Percentiles rank a stretch among this genome's conserved stretches.
phyloP scores from a whole-genome alignment of 53 echinoderm and acorn worm species.

The Holothuria leucospilota region DNA sequence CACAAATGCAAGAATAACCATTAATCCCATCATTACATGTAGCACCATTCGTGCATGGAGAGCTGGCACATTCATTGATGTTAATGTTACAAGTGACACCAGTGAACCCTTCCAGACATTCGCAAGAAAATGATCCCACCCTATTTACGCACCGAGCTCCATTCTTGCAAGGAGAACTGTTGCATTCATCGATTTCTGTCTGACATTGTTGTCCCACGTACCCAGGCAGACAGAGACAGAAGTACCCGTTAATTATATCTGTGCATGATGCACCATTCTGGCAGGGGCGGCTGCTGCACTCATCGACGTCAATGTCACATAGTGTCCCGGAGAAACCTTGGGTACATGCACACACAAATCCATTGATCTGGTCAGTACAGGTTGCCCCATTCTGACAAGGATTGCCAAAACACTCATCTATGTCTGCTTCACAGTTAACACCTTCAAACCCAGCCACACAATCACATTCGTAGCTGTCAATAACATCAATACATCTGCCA shows the following conservation, averaged over 20 bases:
- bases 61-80: slow-evolving; percentile 56
- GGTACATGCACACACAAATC: slow-evolving; percentile 69
- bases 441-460: slow-evolving; percentile 72
- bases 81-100: slow-evolving; percentile 19
- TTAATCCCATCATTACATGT: slow-evolving; percentile 22
- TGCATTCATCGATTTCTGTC: slow-evolving; percentile 27
- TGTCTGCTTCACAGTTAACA: slow-evolving; percentile 66
- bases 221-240: background rate
- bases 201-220: slow-evolving; percentile 7
- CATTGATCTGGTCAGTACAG: slow-evolving; percentile 56
- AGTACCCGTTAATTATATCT: slow-evolving; percentile 42
- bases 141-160: slow-evolving; percentile 32
- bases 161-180: slow-evolving; percentile 46
- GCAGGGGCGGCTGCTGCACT: slow-evolving; percentile 80
- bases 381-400: slow-evolving; percentile 79
- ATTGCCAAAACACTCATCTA: slow-evolving; percentile 70
- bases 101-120: slow-evolving; percentile 4
- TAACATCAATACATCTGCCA: slow-evolving; percentile 61
- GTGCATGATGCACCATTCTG: slow-evolving; percentile 70
- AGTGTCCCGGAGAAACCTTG: slow-evolving; percentile 63
- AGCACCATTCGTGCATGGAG: slow-evolving; percentile 46
- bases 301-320: slow-evolving; percentile 54
- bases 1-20: slow-evolving; percentile 36
- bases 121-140: slow-evolving; percentile 40
- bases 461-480: slow-evolving; percentile 66